A percentile compares a stretch with the other conserved stretches of the same genome.
Evolutionary conservation across 1,140 invertebrate species (phyloP).

Genomic region (Scaptomyza montana): DNA sequence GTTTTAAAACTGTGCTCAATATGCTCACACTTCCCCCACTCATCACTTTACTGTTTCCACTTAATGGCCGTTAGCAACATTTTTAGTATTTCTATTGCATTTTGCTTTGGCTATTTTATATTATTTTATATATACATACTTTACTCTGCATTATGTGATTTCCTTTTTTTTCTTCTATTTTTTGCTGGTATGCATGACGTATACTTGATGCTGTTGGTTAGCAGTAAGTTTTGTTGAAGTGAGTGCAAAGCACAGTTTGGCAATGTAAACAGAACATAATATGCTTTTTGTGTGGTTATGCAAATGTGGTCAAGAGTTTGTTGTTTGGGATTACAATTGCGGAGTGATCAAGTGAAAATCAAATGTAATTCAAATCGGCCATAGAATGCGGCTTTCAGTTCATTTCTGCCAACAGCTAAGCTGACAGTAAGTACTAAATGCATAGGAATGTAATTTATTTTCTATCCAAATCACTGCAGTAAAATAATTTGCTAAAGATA

Average conservation of each 20-base stretch:
- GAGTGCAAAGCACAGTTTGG: slow-evolving; percentile 48
- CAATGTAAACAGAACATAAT: slow-evolving; percentile 55
- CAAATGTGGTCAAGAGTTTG: slow-evolving; percentile 38
- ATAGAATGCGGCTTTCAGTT: slow-evolving; percentile 18
- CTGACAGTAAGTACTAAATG: neutral
- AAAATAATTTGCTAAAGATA: neutral
- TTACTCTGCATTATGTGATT: slow-evolving; percentile 5
- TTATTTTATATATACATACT: slow-evolving; percentile 17
- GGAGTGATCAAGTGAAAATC: slow-evolving; percentile 36
- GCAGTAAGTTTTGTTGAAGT: slow-evolving; percentile 45
- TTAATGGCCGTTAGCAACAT: slow-evolving; percentile 57
- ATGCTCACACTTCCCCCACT: neutral
- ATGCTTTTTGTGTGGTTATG: slow-evolving; percentile 48
- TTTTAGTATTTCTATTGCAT: slow-evolving; percentile 42
- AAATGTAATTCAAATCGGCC: slow-evolving; percentile 42
- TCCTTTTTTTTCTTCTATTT: neutral
- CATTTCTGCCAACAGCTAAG: slow-evolving; percentile 3
- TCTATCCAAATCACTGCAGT: neutral
- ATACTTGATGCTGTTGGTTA: slow-evolving; percentile 45
- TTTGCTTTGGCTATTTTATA: slow-evolving; percentile 32
- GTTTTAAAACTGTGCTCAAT: slow-evolving; percentile 38
- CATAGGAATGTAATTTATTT: neutral
- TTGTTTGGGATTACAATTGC: slow-evolving; percentile 8
- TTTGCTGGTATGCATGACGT: slow-evolving; percentile 39
- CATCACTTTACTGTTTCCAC: slow-evolving; percentile 37